Percentiles rank a stretch among this genome's conserved stretches.
These are phyloP conservation scores for Oreochromis grahami DNA, from an alignment of 2,797 vertebrate genomes.

Conservation along the genomic window DNA sequence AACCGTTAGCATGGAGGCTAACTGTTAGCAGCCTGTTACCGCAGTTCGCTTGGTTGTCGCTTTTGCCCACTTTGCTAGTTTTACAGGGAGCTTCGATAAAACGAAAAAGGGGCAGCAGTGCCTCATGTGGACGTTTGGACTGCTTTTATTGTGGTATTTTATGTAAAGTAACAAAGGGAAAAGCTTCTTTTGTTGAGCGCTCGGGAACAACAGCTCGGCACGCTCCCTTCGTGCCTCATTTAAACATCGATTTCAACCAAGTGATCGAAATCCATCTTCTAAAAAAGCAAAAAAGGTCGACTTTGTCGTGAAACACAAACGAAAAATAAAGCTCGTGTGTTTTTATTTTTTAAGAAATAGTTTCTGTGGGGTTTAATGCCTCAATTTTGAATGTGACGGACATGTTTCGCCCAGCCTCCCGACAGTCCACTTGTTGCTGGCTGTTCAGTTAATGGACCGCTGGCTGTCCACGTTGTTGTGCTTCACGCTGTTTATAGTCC, in stretches of 20 bases:
- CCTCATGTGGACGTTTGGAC: background rate
- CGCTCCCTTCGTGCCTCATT: conserved; percentile 10
- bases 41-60: background rate
- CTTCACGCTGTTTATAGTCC: conserved; percentile 1
- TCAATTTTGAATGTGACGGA: background rate
- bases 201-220: conserved; percentile 63
- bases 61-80: background rate
- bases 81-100: background rate
- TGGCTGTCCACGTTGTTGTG: conserved; percentile 46
- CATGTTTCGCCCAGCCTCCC: background rate
- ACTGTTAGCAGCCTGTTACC: conserved; percentile 32
- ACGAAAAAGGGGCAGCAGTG: accelerated
- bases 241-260: conserved; percentile 11
- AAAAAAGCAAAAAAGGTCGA: background rate
- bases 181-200: conserved; percentile 20
- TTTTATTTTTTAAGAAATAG: background rate
- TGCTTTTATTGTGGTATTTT: background rate
- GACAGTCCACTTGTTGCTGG: conserved; percentile 64
- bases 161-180: background rate
- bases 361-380: background rate
- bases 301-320: background rate
- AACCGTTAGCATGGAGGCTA: conserved; percentile 66
- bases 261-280: background rate
- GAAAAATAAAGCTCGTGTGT: background rate
- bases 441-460: conserved; percentile 47